phyloP scores from a whole-genome alignment of 2,888 invertebrate species.

The Melinaea menophilus region DNA sequence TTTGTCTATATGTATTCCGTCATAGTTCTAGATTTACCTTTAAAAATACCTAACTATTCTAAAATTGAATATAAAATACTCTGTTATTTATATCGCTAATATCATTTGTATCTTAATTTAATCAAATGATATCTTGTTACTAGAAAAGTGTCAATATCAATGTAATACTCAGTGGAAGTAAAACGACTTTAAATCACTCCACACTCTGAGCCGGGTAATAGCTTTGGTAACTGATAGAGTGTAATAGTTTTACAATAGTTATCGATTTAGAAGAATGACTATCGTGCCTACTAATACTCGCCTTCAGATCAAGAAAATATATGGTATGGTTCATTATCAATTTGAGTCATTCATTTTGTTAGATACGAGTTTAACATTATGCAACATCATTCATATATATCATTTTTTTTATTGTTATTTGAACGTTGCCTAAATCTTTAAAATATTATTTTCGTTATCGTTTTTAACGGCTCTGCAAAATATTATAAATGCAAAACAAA shows the following conservation, averaged over 20 bases:
- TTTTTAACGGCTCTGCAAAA: too few relatives aligned
- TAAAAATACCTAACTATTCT: background rate
- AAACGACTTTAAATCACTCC: constrained; percentile 27
- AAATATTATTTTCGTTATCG: too few relatives aligned
- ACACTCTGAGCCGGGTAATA: constrained; percentile 27
- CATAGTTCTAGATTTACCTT: background rate
- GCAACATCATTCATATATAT: too few relatives aligned
- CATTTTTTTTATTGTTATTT: too few relatives aligned
- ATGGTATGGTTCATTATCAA: too few relatives aligned
- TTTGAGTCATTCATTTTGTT: too few relatives aligned
- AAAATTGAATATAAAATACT: background rate
- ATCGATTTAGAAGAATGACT: constrained; percentile 25
- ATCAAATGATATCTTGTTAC: constrained; percentile 22
- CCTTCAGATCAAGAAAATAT: too few relatives aligned
- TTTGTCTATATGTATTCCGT: too few relatives aligned
- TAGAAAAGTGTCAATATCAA: constrained; percentile 29
- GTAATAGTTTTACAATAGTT: constrained; percentile 30
- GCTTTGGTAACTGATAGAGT: constrained; percentile 27
- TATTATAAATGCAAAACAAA: too few relatives aligned
- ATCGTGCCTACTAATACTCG: constrained; percentile 7
- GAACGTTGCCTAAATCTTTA: too few relatives aligned
- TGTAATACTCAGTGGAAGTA: constrained; percentile 22
- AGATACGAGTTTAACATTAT: too few relatives aligned
- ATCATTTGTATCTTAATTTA: constrained; percentile 22
- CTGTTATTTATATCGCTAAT: too few relatives aligned